Base-by-base conservation (phyloP, 2,113 vertebrate species). In the Scophthalmus maximus region DNA sequence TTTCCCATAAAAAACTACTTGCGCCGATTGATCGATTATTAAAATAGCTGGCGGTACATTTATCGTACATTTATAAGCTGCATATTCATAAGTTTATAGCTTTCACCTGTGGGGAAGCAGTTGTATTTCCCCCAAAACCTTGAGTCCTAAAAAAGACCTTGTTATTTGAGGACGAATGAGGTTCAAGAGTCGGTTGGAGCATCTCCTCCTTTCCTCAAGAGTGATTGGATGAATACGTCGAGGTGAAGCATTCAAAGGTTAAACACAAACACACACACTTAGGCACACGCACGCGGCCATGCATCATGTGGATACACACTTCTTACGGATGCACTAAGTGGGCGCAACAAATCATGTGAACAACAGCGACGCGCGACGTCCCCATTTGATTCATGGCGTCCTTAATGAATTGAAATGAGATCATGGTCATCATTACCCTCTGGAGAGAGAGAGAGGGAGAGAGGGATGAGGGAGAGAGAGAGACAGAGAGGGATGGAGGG, bases 271-370 rank as follows among this genome's bases (percentile, higher is more conserved):
- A 53, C 8, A 44, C 6, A 32, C 36, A 42, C 38, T 10, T 11
- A n/a, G 8, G 12, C 27, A 20, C 30, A 15, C 10, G 12, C 2
- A 34, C 17, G 64, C 26, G 40, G 38, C 34, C 27, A 20, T 38
- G 42, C 22, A 68, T 46, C 56, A 60, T 64, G 22, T 18, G 18
- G 12, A 38, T 55, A n/a, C 26, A 55, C 26, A 55, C 6, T 25
- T 1, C 17, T 34, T 8, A 26, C 25, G 18, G 17, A 29, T 42
- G 36, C 61, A 56, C 6, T 44, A 72, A 66, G 32, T 59, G 52
- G n/a, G 38, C 57, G 40, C 15, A 50, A 57, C 49, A 84, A 74
- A 74, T 70, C 69, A 83, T 36, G 36, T 40, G 9, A 67, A 73
- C 60, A 58, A 61, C 14, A 44, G 26, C 6, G 10, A 62, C 26